These are phyloP conservation scores for Erebia ligea DNA, from an alignment of 2,888 invertebrate genomes.

Conservation along the genomic window DNA sequence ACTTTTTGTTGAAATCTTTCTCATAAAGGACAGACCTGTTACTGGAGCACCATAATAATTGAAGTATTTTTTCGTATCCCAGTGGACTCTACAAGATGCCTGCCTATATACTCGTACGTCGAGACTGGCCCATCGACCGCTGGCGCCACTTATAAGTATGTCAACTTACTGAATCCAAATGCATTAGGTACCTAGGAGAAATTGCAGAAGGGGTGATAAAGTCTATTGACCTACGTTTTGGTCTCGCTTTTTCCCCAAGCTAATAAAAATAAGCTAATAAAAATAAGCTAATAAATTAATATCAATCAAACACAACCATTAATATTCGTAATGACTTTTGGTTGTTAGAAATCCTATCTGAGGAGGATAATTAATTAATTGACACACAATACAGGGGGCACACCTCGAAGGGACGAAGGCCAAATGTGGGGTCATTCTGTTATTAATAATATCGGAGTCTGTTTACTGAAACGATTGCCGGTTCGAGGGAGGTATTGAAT, in stretches of 20 bases:
- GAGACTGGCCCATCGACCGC: no score
- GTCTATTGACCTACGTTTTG: not conserved
- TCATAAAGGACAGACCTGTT: not conserved
- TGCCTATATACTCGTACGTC: no score
- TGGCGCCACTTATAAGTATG: no score
- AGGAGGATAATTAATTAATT: slow-evolving; percentile 76
- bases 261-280: not conserved
- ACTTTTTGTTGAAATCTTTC: not conserved
- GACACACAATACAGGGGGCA: slow-evolving; percentile 61
- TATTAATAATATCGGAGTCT: slow-evolving; percentile 15
- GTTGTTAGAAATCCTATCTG: slow-evolving; percentile 55
- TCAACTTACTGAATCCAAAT: no score
- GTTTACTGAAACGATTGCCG: slow-evolving; percentile 7
- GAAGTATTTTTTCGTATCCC: no score
- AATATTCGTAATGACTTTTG: slow-evolving; percentile 69
- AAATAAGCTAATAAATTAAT: not conserved
- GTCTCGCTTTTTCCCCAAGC: not conserved
- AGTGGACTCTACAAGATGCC: no score
- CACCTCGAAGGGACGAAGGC: slow-evolving; percentile 41
- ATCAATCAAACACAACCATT: slow-evolving; percentile 42
- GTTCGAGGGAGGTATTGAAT: slow-evolving; percentile 14
- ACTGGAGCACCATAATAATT: no score
- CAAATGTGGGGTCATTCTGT: slow-evolving; percentile 47
- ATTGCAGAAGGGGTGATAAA: no score
- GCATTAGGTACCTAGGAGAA: no score